Evolutionary conservation across 2,797 vertebrate genomes (phyloP), one percentile per base, ranked within the genome.

Genomic region (Esox lucius): DNA sequence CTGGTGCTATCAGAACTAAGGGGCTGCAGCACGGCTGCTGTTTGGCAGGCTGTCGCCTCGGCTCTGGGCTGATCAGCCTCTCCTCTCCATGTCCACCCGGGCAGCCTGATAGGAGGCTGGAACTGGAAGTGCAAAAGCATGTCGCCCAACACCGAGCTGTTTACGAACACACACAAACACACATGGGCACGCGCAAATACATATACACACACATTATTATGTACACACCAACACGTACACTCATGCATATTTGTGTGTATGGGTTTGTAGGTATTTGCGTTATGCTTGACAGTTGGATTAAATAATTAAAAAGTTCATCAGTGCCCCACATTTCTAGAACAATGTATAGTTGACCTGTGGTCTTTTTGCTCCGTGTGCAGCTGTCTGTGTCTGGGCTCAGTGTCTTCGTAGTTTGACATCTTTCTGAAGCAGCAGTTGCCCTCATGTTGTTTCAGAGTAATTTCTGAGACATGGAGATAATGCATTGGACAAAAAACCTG

Each of bases 61-160:
- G 92, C 94, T 96, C 90, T 90, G 94, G 91, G 94, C 96, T 95
- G 95, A 96, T 96, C 94, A 94, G 94, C 89, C 95, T 96, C 94
- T 56, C 53, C 53, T n/a, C 53, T 1, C n/a, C 19, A 19, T n/a
- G 53, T n/a, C 53, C 2, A 84, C 88, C 93, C 94, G 96, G 95
- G 93, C 89, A 80, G 74, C 89, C 91, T 59, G 53, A n/a, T 53
- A 59, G 53, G 53, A 56, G 19, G 15, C 8, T 56, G 53, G 53
- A 59, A 22, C 93, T 89, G 95, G 96, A 95, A 98, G 97, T 98
- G 98, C 96, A 97, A 98, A 98, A 97, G 94, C 96, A 95, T 98
- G 97, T 98, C 95, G 92, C 91, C 94, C 92, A 95, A 95, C 93
- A 96, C 94, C 91, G 92, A 94, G 95, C 95, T 97, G 96, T 97